Evolutionary conservation across 2,797 vertebrate species (phyloP).

Genomic region (Apodemus agrarius): DNA sequence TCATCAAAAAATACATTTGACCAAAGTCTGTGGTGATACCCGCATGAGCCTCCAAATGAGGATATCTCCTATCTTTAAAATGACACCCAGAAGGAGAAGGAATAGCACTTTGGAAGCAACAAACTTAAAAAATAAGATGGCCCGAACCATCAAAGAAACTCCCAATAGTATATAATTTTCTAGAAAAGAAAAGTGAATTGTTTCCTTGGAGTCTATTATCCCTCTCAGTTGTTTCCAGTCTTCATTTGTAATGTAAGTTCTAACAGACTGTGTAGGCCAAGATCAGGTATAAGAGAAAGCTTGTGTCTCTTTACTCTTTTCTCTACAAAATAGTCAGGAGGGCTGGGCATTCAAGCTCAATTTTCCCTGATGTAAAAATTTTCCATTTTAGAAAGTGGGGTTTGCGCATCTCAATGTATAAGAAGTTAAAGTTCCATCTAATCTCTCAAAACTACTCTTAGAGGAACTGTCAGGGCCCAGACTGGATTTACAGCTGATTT

Average conservation of each 20-base stretch:
- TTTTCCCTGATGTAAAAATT: accelerated
- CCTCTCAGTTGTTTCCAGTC: not conserved
- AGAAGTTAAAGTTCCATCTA: not conserved
- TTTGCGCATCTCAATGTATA: not conserved
- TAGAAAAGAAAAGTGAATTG: not conserved
- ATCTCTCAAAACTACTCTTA: constrained; percentile 1
- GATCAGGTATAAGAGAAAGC: not conserved
- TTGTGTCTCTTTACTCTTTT: not conserved
- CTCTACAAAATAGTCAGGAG: not conserved
- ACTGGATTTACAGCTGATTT: constrained; percentile 70
- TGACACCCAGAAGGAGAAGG: not conserved
- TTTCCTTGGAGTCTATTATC: constrained; percentile 23
- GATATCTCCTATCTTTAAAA: constrained; percentile 27
- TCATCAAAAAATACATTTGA: constrained; percentile 2
- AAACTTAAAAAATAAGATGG: constrained; percentile 17
- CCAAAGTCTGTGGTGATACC: not conserved
- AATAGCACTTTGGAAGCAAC: constrained; percentile 4
- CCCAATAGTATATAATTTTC: not conserved
- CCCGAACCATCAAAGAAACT: not conserved
- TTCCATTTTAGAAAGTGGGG: accelerated
- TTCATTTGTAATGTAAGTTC: not conserved
- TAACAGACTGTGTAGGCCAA: not conserved
- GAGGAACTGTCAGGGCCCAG: constrained; percentile 15
- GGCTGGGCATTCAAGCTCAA: not conserved
- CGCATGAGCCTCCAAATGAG: not conserved